Percentiles rank a stretch among this genome's conserved stretches.
Evolutionary conservation across 2,113 vertebrate genomes (phyloP).

Genomic region (Scolopax mira): DNA sequence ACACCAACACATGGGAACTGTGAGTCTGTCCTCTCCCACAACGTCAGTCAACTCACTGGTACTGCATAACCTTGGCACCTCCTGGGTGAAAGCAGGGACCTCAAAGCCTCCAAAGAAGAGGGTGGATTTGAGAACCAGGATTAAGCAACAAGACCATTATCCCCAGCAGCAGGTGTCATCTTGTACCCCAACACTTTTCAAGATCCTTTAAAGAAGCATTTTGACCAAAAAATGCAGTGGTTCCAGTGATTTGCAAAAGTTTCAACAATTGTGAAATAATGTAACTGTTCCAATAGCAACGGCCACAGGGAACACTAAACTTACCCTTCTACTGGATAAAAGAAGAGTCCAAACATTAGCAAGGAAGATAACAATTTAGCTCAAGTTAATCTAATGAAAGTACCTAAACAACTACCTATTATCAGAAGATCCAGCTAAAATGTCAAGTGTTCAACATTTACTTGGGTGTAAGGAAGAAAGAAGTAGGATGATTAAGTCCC

Average conservation of each 20-base stretch:
- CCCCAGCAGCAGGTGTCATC: background rate
- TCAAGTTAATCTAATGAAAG: background rate
- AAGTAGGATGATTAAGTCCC: background rate
- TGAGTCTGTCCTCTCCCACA: background rate
- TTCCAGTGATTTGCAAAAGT: background rate
- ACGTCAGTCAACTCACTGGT: rapidly evolving
- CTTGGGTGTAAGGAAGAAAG: background rate
- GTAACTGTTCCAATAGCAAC: background rate
- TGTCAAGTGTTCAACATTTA: background rate
- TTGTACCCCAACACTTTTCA: background rate
- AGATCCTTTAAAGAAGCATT: background rate
- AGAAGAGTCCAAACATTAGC: background rate
- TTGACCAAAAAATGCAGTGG: background rate
- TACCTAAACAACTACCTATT: background rate
- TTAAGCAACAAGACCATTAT: background rate
- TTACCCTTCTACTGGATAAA: background rate
- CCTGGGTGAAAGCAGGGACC: background rate
- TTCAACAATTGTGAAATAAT: background rate
- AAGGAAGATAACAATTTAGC: background rate
- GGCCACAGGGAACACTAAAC: background rate
- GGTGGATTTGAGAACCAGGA: background rate
- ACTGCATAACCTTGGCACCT: background rate
- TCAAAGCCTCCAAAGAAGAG: background rate
- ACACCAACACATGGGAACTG: background rate
- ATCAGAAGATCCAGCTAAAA: background rate